Conservation (phyloP, 2,888 invertebrate genomes). For the Chaitophorus viminalis region DNA sequence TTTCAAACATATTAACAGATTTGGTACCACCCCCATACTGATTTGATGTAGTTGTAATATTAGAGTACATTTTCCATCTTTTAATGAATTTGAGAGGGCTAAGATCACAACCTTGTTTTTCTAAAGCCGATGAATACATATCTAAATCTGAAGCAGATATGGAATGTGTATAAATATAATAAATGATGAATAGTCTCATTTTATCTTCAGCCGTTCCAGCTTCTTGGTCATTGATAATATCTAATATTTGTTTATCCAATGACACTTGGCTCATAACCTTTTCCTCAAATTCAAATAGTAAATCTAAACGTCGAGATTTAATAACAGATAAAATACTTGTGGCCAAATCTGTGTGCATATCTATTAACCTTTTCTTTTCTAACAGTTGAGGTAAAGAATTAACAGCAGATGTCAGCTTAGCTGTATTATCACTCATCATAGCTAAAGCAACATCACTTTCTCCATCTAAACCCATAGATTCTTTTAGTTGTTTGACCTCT, state of each 20-base stretch:
- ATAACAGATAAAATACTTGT: conserved; percentile 75
- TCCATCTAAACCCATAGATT: conserved; percentile 91
- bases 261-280: conserved; percentile 92
- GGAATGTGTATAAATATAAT: conserved; percentile 82
- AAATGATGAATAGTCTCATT: conserved; percentile 90
- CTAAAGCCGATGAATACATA: conserved; percentile 82
- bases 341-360: conserved; percentile 98
- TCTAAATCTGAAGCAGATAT: conserved; percentile 76
- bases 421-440: conserved; percentile 92
- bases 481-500: conserved; percentile 94
- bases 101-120: conserved; percentile 85
- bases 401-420: conserved; percentile 92
- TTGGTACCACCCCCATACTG: conserved; percentile 92
- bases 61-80: conserved; percentile 79
- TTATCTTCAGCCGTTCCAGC: conserved; percentile 92
- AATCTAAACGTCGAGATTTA: conserved; percentile 90
- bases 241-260: conserved; percentile 85
- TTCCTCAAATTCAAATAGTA: conserved; percentile 97
- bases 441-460: conserved; percentile 87
- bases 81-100: conserved; percentile 88
- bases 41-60: conserved; percentile 77
- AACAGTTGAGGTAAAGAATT: conserved; percentile 95
- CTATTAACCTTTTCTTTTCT: conserved; percentile 96
- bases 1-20: conserved; percentile 98
- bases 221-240: conserved; percentile 85